phyloP scores from a whole-genome alignment of 2,888 invertebrate genomes.

The Strigamia maritima region DNA sequence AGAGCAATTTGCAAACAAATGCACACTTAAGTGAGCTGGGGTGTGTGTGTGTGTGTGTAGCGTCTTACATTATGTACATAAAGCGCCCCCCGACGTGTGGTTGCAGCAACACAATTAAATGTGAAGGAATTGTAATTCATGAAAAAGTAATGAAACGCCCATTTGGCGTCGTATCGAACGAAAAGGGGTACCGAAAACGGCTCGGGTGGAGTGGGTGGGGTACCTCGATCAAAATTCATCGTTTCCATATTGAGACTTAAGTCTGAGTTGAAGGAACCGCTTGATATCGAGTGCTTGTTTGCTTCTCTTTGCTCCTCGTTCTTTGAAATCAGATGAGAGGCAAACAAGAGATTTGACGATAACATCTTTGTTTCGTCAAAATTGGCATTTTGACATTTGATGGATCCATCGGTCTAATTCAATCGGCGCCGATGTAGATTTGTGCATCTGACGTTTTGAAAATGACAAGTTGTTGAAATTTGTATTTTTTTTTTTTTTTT shows the following conservation, averaged over 20 bases:
- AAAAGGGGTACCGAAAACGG: background rate
- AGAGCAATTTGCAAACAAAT: constrained; percentile 32
- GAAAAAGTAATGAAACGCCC: constrained; percentile 29
- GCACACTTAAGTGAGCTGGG: constrained; percentile 1
- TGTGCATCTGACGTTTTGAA: too few relatives aligned
- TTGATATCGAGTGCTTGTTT: background rate
- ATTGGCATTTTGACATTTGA: too few relatives aligned
- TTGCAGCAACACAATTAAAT: constrained; percentile 27
- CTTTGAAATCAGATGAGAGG: background rate
- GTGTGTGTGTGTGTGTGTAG: background rate
- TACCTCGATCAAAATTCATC: constrained; percentile 30
- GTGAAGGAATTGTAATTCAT: constrained; percentile 21
- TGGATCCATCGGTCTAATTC: too few relatives aligned
- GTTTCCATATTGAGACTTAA: background rate
- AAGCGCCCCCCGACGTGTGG: constrained; percentile 19
- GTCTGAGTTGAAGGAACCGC: background rate
- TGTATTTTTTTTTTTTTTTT: too few relatives aligned
- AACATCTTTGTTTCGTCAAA: too few relatives aligned
- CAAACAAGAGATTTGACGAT: background rate
- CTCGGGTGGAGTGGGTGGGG: background rate
- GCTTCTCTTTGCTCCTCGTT: too few relatives aligned
- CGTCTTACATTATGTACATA: constrained; percentile 4
- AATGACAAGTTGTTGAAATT: too few relatives aligned
- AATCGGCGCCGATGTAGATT: too few relatives aligned
- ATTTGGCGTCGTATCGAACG: constrained; percentile 19